Evolutionary conservation across 2,888 invertebrate genomes (phyloP).

Genomic region (Elegia similella): DNA sequence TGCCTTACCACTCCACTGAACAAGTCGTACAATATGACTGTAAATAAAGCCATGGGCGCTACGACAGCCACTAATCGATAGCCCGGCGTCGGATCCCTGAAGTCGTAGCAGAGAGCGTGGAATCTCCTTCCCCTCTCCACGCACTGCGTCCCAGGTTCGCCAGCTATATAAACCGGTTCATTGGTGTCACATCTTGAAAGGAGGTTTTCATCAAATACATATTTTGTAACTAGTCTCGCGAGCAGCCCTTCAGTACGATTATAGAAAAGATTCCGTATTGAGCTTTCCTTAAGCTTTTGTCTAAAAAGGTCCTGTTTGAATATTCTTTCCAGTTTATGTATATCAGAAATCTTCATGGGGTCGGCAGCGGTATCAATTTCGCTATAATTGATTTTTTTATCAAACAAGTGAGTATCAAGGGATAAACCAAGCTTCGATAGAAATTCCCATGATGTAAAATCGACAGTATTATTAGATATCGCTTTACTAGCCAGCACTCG

Average conservation of each 20-base stretch:
- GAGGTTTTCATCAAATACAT: slow-evolving; percentile 50
- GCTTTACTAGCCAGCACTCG: not conserved
- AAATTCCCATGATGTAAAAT: slow-evolving; percentile 34
- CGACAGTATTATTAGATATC: slow-evolving; percentile 18
- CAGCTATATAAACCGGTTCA: slow-evolving; percentile 52
- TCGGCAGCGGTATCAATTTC: not conserved
- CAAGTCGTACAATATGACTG: slow-evolving; percentile 66
- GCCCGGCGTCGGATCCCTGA: slow-evolving; percentile 59
- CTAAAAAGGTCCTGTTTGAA: slow-evolving; percentile 48
- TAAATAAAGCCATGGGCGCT: slow-evolving; percentile 63
- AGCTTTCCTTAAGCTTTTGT: slow-evolving; percentile 24
- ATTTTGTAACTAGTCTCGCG: slow-evolving; percentile 58
- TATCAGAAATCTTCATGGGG: slow-evolving; percentile 33
- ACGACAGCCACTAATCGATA: slow-evolving; percentile 64
- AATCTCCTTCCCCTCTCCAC: slow-evolving; percentile 54
- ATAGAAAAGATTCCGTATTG: slow-evolving; percentile 8
- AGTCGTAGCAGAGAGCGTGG: slow-evolving; percentile 59
- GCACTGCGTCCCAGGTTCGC: slow-evolving; percentile 56
- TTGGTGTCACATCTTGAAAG: slow-evolving; percentile 53
- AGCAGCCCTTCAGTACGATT: slow-evolving; percentile 55
- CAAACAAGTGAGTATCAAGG: not conserved
- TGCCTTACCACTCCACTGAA: slow-evolving; percentile 71
- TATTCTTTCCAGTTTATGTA: slow-evolving; percentile 45
- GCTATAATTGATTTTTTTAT: not conserved
- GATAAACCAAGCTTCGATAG: not conserved